phyloP scores from a whole-genome alignment of 2,797 vertebrate genomes.

The Alectoris magna region DNA sequence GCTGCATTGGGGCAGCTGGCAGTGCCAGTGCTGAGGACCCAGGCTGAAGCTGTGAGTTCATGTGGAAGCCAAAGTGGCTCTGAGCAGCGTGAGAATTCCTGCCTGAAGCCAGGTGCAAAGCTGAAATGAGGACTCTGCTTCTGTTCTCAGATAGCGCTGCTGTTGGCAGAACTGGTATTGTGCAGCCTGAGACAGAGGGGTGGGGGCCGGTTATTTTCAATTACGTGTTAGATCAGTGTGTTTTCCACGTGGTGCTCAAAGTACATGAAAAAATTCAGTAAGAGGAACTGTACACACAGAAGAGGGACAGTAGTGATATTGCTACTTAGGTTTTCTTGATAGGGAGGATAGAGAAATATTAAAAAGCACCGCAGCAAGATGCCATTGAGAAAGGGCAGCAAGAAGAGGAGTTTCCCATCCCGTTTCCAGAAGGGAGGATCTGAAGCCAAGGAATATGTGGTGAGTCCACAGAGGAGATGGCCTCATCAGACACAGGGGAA shows the following conservation, averaged over 20 bases:
- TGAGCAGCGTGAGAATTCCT: rapidly evolving
- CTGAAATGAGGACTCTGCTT: background rate
- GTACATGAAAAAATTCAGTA: background rate
- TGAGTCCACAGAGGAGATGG: background rate
- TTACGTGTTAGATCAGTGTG: background rate
- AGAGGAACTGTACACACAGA: background rate
- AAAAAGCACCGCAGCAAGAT: background rate
- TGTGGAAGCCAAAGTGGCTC: rapidly evolving
- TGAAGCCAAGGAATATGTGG: background rate
- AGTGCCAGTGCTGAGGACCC: background rate
- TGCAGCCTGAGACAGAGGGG: background rate
- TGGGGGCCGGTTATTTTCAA: background rate
- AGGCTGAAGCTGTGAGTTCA: background rate
- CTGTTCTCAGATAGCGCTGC: rapidly evolving
- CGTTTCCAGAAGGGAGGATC: background rate
- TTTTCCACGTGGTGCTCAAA: background rate
- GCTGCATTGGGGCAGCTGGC: background rate
- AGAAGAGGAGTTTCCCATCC: background rate
- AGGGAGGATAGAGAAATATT: background rate
- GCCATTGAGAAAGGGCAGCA: background rate
- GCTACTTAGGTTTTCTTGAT: background rate
- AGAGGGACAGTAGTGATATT: background rate
- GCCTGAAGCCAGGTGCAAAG: background rate
- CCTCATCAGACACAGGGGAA: background rate
- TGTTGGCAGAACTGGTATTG: background rate